Evolutionary conservation across 2,113 vertebrate genomes (phyloP).

Genomic region (Carassius auratus): DNA sequence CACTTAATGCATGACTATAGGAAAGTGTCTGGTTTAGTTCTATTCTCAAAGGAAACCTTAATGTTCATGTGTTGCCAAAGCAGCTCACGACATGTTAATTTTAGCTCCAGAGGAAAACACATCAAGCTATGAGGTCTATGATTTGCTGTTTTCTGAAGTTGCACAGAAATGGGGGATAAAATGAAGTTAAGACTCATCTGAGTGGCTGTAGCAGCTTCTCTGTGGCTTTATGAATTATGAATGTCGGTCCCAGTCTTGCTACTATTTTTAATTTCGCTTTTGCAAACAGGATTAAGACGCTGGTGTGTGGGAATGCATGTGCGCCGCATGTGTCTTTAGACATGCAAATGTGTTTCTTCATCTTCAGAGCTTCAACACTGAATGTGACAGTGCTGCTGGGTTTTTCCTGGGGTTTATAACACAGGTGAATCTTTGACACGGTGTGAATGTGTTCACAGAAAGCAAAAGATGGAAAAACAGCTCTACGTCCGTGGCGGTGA

Average conservation of each 20-base stretch:
- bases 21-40: background rate
- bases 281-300: background rate
- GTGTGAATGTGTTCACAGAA: background rate
- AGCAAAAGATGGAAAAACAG: background rate
- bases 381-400: background rate
- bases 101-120: background rate
- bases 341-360: background rate
- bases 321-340: background rate
- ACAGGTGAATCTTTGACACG: background rate
- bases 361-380: background rate
- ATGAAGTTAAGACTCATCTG: background rate
- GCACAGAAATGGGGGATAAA: background rate
- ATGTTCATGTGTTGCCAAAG: background rate
- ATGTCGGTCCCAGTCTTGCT: background rate
- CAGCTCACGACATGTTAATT: conserved; percentile 5
- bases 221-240: conserved; percentile 16
- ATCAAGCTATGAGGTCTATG: background rate
- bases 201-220: background rate
- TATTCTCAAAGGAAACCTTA: background rate
- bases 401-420: background rate
- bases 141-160: background rate
- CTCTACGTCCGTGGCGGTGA: background rate
- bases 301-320: background rate
- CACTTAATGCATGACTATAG: background rate
- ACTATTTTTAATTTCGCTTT: conserved; percentile 6